A percentile compares a stretch with the other conserved stretches of the same genome.
phyloP scores from a whole-genome alignment of 2,888 invertebrate genomes.

The Ophion ventricosus region DNA sequence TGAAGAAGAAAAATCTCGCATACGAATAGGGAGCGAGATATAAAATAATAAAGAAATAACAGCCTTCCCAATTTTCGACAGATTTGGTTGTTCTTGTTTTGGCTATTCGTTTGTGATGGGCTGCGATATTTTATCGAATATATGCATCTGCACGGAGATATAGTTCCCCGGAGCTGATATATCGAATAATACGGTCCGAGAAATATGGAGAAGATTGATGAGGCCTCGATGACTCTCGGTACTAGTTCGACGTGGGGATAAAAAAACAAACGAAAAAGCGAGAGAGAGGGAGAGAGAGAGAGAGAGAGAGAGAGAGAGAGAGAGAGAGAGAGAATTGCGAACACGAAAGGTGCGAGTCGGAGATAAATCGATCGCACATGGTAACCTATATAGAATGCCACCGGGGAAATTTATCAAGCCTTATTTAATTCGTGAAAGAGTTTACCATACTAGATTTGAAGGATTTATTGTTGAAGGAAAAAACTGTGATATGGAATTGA shows the following conservation, averaged over 20 bases:
- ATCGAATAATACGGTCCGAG: conserved; percentile 16
- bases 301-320: too few relatives aligned
- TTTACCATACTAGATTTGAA: conserved; percentile 28
- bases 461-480: neutral
- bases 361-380: conserved; percentile 53
- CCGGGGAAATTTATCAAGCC: conserved; percentile 37
- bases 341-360: conserved; percentile 16
- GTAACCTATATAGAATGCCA: conserved; percentile 3
- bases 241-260: neutral
- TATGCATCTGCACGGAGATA: conserved; percentile 14
- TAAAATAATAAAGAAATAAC: neutral
- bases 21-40: neutral
- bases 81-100: neutral
- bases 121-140: conserved; percentile 27
- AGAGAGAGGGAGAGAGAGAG: too few relatives aligned
- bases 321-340: conserved; percentile 1
- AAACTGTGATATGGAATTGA: neutral
- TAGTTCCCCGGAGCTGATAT: conserved; percentile 1
- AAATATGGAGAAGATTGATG: conserved; percentile 54
- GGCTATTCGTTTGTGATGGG: neutral
- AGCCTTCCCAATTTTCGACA: neutral
- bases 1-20: neutral
- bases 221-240: conserved; percentile 53
- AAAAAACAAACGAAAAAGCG: conserved; percentile 7
- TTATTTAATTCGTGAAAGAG: conserved; percentile 40